Evolutionary conservation across 2,113 vertebrate species (phyloP).

Genomic region (Trichomycterus rosablanca): DNA sequence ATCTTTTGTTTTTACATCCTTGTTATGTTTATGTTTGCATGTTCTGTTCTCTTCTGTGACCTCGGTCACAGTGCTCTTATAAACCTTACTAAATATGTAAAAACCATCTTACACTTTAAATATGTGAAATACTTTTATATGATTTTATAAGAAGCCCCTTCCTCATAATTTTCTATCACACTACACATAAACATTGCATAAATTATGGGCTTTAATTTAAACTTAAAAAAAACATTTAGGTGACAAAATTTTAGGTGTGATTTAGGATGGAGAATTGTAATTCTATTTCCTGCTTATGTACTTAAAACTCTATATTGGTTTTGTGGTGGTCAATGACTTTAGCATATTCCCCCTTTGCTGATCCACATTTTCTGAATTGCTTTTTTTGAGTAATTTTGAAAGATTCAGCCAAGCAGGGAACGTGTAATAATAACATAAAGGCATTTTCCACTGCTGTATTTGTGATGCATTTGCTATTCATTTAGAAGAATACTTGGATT

Average conservation of each 20-base stretch:
- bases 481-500: too few relatives aligned
- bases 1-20: too few relatives aligned
- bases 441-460: slow-evolving; percentile 57
- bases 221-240: slow-evolving; percentile 38
- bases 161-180: too few relatives aligned
- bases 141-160: too few relatives aligned
- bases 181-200: too few relatives aligned
- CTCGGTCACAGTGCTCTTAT: too few relatives aligned
- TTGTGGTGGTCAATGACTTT: slow-evolving; percentile 52
- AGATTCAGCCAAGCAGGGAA: slow-evolving; percentile 56
- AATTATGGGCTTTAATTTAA: slow-evolving; percentile 32
- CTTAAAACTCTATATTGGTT: slow-evolving; percentile 48
- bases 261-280: slow-evolving; percentile 50
- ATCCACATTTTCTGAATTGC: slow-evolving; percentile 54
- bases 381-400: slow-evolving; percentile 64
- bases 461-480: slow-evolving; percentile 62
- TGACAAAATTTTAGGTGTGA: slow-evolving; percentile 30
- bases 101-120: too few relatives aligned
- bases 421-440: slow-evolving; percentile 67
- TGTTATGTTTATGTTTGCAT: too few relatives aligned
- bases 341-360: slow-evolving; percentile 43
- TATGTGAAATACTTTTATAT: too few relatives aligned
- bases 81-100: too few relatives aligned
- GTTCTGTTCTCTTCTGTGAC: too few relatives aligned
- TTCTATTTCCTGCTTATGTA: slow-evolving; percentile 48